Base-by-base conservation (phyloP, 2,113 vertebrate genomes). In the Salminus brasiliensis region DNA sequence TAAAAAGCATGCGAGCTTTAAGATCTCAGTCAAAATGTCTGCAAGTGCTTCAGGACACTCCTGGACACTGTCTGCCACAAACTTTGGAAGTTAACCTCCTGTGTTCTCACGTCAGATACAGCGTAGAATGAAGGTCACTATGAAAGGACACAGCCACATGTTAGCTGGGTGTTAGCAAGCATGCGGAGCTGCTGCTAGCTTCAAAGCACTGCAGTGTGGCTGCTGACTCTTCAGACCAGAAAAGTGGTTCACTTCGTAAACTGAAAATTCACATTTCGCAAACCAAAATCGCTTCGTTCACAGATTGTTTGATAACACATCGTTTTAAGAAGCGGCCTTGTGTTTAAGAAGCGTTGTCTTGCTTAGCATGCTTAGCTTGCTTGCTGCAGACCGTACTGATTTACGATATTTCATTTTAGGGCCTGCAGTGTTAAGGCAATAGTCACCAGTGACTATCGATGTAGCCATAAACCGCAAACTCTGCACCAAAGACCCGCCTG, bases 81-180 rank as follows among this genome's bases (percentile, higher is more conserved):
- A 34, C 47, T 80, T 30, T 18, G 23, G 41, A n/a, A 10, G 45
- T 15, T 6, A 21, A 45, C 39, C 75, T 55, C 55, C 43, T 66
- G 23, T 52, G 8, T 62, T 2, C 39, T 67, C 52, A 45, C 41
- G 29, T 39, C 63, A 83, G 32, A 53, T 62, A 67, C 21, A 43
- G 66, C 43, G 5, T 9, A 66, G 21, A 27, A 36, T 83, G 72
- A 83, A 80, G 77, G 82, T 83, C 82, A 83, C 39, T 18, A 21
- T 60, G 72, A 80, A 79, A 80, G 52, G 82, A 66, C 77, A 72
- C 67, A 55, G 72, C n/a, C 74, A 70, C 49, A 23, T 79, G 69
- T 76, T 79, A 67, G 77, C 72, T 63, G 53, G 67, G 65, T 32
- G 80, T 45, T 69, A 81, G 68, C 75, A 41, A 60, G 59, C n/a